A percentile compares a stretch with the other conserved stretches of the same genome.
These are phyloP conservation scores for Sitta carolinensis DNA, from an alignment of 2,797 vertebrate genomes.

Conservation along the genomic window DNA sequence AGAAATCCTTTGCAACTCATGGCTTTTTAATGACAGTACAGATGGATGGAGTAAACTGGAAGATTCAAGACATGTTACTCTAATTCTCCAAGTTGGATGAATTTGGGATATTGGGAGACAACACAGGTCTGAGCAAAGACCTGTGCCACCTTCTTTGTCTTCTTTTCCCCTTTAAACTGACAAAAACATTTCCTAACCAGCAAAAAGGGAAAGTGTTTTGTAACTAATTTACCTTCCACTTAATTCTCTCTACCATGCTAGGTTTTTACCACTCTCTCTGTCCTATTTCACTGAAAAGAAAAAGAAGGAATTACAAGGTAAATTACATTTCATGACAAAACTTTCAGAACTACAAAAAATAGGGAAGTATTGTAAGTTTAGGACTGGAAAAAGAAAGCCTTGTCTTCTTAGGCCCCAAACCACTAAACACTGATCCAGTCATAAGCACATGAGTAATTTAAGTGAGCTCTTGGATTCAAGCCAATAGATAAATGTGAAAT, in stretches of 20 bases:
- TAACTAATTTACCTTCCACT: background rate
- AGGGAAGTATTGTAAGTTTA: background rate
- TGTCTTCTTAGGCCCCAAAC: background rate
- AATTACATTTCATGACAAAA: background rate
- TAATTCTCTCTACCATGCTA: background rate
- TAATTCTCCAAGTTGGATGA: background rate
- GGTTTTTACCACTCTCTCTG: background rate
- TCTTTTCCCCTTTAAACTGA: background rate
- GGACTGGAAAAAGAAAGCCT: background rate
- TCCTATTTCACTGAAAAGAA: background rate
- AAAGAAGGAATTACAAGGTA: background rate
- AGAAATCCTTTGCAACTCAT: background rate
- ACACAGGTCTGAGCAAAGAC: no score
- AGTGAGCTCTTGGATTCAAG: constrained; percentile 23
- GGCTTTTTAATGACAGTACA: background rate
- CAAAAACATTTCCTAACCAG: background rate
- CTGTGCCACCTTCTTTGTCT: background rate
- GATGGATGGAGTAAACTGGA: background rate
- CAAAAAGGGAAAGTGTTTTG: background rate
- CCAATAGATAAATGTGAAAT: constrained; percentile 39
- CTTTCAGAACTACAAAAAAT: background rate
- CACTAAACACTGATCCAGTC: constrained; percentile 26
- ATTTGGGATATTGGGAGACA: background rate
- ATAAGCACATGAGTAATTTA: constrained; percentile 36
- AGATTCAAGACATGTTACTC: background rate